These are phyloP conservation scores for Larimichthys polyactis DNA, from an alignment of 2,113 vertebrate species.

Conservation along the genomic window DNA sequence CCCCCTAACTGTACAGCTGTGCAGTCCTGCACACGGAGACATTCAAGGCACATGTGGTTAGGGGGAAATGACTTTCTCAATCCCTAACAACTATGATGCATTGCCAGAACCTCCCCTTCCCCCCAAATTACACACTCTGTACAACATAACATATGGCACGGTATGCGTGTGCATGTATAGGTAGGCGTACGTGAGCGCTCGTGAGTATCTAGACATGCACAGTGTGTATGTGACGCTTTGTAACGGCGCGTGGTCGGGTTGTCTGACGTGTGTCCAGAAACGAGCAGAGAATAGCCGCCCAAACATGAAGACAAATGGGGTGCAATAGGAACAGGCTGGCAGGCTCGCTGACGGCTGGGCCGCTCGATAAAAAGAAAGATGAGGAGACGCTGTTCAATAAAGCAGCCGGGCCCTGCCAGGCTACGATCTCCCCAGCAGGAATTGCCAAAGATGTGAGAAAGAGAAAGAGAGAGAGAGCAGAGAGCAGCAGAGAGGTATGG, in stretches of 20 bases:
- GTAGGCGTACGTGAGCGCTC: not conserved
- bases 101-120: not conserved
- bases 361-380: conserved; percentile 70
- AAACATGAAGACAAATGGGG: conserved; percentile 76
- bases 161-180: not conserved
- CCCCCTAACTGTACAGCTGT: conserved; percentile 7
- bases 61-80: conserved; percentile 14
- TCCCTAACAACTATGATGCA: conserved; percentile 18
- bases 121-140: not conserved
- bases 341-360: conserved; percentile 48
- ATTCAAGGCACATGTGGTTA: conserved; percentile 11
- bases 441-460: conserved; percentile 28
- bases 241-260: not conserved
- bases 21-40: not conserved
- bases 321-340: conserved; percentile 62
- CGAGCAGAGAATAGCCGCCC: conserved; percentile 51
- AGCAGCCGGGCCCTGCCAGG: conserved; percentile 54
- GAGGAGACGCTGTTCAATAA: conserved; percentile 70
- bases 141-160: conserved; percentile 15
- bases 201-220: not conserved
- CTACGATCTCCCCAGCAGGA: conserved; percentile 46
- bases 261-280: conserved; percentile 31
- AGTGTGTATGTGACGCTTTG: not conserved
- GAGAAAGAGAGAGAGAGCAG: not conserved
- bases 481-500: conserved; percentile 23